These are phyloP conservation scores for Gallinago undulata DNA, from an alignment of 2,113 vertebrate species.

Conservation along the genomic window DNA sequence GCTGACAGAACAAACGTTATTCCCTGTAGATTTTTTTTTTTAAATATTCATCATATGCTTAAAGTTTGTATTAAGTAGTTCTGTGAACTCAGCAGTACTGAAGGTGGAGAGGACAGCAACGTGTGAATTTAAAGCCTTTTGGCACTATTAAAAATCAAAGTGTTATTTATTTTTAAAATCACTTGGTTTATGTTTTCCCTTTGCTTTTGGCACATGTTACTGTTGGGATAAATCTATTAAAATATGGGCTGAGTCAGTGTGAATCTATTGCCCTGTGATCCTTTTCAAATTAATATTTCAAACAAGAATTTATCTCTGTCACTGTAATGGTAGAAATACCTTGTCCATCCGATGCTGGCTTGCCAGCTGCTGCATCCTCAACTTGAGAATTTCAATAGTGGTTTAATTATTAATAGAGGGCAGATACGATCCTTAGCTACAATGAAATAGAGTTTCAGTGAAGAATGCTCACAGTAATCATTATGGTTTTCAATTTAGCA, in stretches of 20 bases:
- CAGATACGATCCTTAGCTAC: neutral
- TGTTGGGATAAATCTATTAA: conserved; percentile 37
- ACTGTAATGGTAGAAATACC: neutral
- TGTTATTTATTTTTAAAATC: conserved; percentile 23
- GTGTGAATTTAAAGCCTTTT: conserved; percentile 11
- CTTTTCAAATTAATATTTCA: conserved; percentile 47
- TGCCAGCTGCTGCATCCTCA: neutral
- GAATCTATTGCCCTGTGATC: neutral
- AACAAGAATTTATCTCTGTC: conserved; percentile 32
- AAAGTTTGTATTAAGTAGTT: neutral
- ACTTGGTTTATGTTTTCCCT: neutral
- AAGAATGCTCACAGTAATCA: neutral
- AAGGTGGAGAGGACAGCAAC: neutral
- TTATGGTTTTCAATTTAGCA: neutral
- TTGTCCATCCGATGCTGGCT: neutral
- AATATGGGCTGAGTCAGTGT: neutral
- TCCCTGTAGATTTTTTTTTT: neutral
- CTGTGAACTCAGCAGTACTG: neutral
- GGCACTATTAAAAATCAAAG: neutral
- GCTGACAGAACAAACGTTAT: conserved; percentile 10
- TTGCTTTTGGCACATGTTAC: neutral
- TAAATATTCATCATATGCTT: neutral
- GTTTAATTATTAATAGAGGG: neutral
- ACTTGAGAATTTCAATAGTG: neutral
- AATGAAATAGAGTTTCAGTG: neutral